phyloP scores from a whole-genome alignment of 2,797 vertebrate species.

The Darevskia nairensis region DNA sequence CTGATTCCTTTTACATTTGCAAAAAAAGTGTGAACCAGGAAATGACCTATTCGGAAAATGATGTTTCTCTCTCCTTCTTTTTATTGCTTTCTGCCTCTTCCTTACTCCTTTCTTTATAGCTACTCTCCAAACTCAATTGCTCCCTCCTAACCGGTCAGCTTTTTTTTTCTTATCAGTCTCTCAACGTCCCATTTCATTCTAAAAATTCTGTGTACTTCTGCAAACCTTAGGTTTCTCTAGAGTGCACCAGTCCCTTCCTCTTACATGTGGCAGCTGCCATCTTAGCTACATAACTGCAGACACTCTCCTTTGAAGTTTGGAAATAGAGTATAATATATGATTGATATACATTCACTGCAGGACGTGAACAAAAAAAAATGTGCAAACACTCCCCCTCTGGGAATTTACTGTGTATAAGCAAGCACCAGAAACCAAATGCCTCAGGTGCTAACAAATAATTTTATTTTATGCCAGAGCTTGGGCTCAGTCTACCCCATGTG shows the following conservation, averaged over 20 bases:
- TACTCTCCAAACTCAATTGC: too few relatives aligned
- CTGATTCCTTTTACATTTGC: too few relatives aligned
- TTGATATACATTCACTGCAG: not conserved
- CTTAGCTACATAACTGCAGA: not conserved
- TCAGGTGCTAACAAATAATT: not conserved
- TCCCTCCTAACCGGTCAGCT: too few relatives aligned
- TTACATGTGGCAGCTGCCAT: not conserved
- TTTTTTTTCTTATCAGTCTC: too few relatives aligned
- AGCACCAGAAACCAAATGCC: not conserved
- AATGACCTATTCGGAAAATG: too few relatives aligned
- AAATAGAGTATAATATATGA: not conserved
- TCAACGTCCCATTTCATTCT: too few relatives aligned
- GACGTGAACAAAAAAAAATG: not conserved
- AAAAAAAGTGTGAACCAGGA: too few relatives aligned
- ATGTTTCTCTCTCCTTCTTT: too few relatives aligned
- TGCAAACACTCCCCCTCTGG: not conserved
- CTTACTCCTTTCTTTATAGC: too few relatives aligned
- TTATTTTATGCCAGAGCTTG: slow-evolving; percentile 16
- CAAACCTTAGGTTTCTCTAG: too few relatives aligned
- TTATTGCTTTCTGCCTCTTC: too few relatives aligned
- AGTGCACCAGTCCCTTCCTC: not conserved
- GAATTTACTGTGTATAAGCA: not conserved
- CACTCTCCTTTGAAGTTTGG: not conserved
- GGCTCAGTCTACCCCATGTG: not conserved
- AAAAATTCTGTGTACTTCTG: too few relatives aligned